These are phyloP conservation scores for Trachythela sp. DNA, from an alignment of 64 coral and sea anemone genomes.

Conservation along the genomic window DNA sequence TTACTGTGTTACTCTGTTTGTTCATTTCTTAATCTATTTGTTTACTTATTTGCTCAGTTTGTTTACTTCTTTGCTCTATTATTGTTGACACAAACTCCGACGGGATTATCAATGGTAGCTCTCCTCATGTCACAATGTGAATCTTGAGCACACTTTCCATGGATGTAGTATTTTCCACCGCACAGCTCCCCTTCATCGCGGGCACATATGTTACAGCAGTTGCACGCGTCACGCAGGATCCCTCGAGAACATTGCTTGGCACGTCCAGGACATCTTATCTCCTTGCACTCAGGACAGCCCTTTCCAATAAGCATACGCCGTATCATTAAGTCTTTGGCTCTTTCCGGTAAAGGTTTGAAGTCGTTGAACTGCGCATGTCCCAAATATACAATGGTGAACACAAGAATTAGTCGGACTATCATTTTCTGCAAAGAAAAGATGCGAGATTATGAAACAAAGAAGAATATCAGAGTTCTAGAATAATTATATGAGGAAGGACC, in stretches of 20 bases:
- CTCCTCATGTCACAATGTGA: conserved; percentile 32
- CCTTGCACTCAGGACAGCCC: not conserved
- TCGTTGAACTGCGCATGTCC: not conserved
- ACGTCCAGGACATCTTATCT: not conserved
- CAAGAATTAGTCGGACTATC: too few relatives aligned
- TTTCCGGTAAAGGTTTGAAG: not conserved
- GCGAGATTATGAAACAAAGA: too few relatives aligned
- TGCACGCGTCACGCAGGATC: conserved; percentile 34
- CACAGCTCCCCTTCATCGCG: conserved; percentile 50
- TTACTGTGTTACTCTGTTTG: not conserved
- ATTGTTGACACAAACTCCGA: conserved; percentile 41
- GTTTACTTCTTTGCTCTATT: not conserved
- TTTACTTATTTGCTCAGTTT: too few relatives aligned
- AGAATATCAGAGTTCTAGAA: too few relatives aligned
- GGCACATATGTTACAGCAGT: conserved; percentile 50
- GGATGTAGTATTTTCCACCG: conserved; percentile 50
- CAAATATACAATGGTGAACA: not conserved
- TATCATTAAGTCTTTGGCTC: not conserved
- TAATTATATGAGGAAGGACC: too few relatives aligned
- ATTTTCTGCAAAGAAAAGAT: too few relatives aligned
- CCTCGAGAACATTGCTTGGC: conserved; percentile 32
- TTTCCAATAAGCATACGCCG: not conserved
- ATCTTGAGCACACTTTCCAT: conserved; percentile 30
- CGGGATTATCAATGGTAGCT: conserved; percentile 11
- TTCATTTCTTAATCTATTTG: too few relatives aligned